Base-by-base conservation (phyloP, 2,888 invertebrate genomes). In the Bombylius discolor region DNA sequence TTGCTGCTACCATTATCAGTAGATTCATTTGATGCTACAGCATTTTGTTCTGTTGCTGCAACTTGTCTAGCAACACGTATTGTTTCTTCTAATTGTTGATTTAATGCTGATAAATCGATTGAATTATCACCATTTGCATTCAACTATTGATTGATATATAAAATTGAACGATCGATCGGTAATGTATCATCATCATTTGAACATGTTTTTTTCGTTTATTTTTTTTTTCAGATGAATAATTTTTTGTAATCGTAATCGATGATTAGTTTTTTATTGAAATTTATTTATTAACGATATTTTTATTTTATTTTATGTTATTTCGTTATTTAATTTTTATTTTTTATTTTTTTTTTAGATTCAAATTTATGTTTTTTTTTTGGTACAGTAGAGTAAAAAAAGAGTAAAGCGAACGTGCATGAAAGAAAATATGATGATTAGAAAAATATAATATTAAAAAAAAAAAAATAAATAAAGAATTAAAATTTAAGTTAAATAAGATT, bases 21-120 rank as follows among this genome's bases (percentile, higher is more conserved):
- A 58, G 58, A 13, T 57, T 34, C 36, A 14, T 13, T 23, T n/a
- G 32, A 47, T 14, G 56, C 48, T 23, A 48, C 47, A 47, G 51
- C 51, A n/a, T 55, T 51, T 12, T 50, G 45, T 39, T 44, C n/a
- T 31, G n/a, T 45, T 14, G 45, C 45, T 6, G 45, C 42, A 13
- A 72, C 71, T 64, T 73, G 72, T 55, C 74, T 68, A n/a, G 73
- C 74, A 56, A 74, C 74, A 52, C 74, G 70, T 59, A 74, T 74
- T 56, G 73, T 72, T 62, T 73, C 72, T 60, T 73, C 72, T 58
- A 73, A 64, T 67, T 73, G 73, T 61, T 72, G 71, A 62, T 71
- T 74, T 58, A 74, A 66, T 50, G 71, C 72, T 60, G 70, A 68
- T 58, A 73, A 62, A 67, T 74, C 73, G 63, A 74, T 69, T 62